Percentiles rank a stretch among this genome's conserved stretches.
Evolutionary conservation across 1,140 invertebrate species (phyloP).

Genomic region (Atta texana): DNA sequence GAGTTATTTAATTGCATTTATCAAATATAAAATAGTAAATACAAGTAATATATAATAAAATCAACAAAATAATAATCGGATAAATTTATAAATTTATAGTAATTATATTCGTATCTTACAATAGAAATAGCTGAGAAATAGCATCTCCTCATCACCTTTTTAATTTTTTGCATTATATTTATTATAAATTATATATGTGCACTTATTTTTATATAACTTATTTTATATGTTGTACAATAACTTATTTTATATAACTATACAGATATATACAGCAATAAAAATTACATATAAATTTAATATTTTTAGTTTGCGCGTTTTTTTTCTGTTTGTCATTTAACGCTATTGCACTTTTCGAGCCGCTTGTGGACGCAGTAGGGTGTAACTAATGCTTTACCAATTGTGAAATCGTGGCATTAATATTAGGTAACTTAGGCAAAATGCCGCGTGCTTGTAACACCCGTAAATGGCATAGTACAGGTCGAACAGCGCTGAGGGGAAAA

Average conservation of each 20-base stretch:
- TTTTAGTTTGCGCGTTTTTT: not conserved
- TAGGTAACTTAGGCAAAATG: slow-evolving; percentile 80
- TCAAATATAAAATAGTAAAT: not conserved
- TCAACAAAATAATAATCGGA: not conserved
- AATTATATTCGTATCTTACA: not conserved
- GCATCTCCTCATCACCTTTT: not conserved
- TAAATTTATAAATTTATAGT: not conserved
- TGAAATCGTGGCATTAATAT: slow-evolving; percentile 78
- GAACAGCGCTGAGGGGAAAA: slow-evolving; percentile 75
- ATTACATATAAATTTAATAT: not conserved
- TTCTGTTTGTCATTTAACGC: not conserved
- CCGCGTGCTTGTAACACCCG: slow-evolving; percentile 82
- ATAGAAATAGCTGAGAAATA: not conserved
- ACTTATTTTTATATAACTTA: too few relatives aligned
- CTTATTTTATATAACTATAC: too few relatives aligned
- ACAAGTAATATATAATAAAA: not conserved
- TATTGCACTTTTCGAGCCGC: slow-evolving; percentile 31
- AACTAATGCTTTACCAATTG: slow-evolving; percentile 78
- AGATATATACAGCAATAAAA: not conserved
- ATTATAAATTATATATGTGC: not conserved
- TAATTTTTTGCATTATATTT: not conserved
- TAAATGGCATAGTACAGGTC: slow-evolving; percentile 79
- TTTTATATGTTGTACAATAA: too few relatives aligned
- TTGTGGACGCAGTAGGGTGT: slow-evolving; percentile 67
- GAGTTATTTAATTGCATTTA: not conserved